Evolutionary conservation across 2,113 vertebrate genomes (phyloP), one percentile per base, ranked within the genome.

Genomic region (Dasypus novemcinctus): DNA sequence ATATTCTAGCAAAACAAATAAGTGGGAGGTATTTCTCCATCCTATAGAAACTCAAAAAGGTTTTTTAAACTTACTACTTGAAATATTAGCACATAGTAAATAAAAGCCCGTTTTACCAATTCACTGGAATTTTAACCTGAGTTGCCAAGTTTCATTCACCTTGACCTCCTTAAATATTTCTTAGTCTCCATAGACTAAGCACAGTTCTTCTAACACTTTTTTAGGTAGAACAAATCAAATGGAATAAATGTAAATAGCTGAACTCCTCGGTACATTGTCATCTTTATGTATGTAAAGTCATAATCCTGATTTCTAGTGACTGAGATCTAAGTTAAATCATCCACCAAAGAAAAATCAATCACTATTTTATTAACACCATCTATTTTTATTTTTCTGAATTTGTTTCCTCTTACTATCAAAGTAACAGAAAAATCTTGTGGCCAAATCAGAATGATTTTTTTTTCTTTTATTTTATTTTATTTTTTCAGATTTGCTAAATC

Each of bases 261-360:
- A 82, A 27, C 36, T 72, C 1, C 63, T 46, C 25, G 82, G 38
- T 13, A 85, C 41, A 46, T 71, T 83, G 61, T 79, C 41, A 57
- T 97, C 36, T 71, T 95, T 57, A 85, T 79, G 33, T 94, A 82
- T 43, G 17, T 43, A 88, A 92, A 95, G 93, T 91, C 66, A 91
- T 82, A 92, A 83, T 91, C 38, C 88, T 93, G 18, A 61, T 96
- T 80, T 96, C 75, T 79, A 49, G 64, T 93, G 91, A 87, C 3
- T 9, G 59, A 94, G 49, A 76, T 87, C 75, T 38, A 86, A 79
- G 63, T 83, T 83, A 95, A 71, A 90, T 94, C 79, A 74, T 74
- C 57, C 61, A 61, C 69, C 69, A 20, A 63, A 87, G 36, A 93
- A 92, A 94, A 85, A 49, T 1, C 80, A 96, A 23, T 59, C 79